phyloP scores from a whole-genome alignment of 2,113 vertebrate genomes.

The Cyanoramphus novaezelandiae region DNA sequence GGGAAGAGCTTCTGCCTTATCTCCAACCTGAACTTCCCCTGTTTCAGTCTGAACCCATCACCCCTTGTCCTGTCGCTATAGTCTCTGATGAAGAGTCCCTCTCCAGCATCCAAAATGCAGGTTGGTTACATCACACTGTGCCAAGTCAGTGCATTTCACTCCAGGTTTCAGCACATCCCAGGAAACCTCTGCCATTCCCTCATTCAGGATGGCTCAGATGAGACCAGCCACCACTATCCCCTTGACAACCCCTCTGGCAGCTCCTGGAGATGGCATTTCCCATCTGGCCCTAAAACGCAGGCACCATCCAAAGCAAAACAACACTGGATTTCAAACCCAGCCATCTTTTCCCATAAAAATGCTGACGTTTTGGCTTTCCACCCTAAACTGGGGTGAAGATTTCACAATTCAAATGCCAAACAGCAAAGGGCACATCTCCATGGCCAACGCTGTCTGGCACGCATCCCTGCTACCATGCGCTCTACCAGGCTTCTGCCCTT shows the following conservation, averaged over 20 bases:
- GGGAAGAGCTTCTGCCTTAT: no score
- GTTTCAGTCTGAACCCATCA: no score
- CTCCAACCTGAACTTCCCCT: no score
- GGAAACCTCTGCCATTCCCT: neutral
- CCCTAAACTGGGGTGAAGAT: neutral
- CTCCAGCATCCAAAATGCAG: no score
- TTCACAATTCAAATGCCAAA: neutral
- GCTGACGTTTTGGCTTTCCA: neutral
- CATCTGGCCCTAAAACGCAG: neutral
- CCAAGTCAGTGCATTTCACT: neutral
- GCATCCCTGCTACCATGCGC: neutral
- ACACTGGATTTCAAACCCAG: neutral
- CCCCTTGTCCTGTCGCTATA: no score
- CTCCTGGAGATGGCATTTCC: neutral
- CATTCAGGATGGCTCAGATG: rapidly evolving
- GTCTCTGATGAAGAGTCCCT: no score
- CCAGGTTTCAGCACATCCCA: neutral
- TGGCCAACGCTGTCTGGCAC: neutral
- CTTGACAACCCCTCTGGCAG: neutral
- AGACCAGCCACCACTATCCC: neutral
- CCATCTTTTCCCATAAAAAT: neutral
- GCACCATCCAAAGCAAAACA: neutral
- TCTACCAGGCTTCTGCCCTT: neutral
- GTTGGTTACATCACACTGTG: rapidly evolving
- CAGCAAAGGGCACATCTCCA: neutral